Evolutionary conservation across 2,797 vertebrate species (phyloP).

Genomic region (Manis javanica): DNA sequence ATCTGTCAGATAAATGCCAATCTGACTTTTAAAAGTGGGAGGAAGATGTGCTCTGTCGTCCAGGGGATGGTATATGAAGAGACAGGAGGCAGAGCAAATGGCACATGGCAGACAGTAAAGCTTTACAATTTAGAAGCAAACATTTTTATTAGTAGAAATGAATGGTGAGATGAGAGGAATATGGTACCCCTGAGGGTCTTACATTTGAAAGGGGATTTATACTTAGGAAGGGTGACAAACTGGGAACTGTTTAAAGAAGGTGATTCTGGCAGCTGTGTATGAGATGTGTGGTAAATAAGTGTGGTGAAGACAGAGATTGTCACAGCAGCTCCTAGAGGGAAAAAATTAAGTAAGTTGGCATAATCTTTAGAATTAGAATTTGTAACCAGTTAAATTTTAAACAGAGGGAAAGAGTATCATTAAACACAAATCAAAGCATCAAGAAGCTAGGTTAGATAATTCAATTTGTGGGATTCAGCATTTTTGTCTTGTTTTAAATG

Average conservation of each 20-base stretch:
- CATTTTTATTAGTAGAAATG: not conserved
- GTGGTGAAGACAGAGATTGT: not conserved
- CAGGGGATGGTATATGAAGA: not conserved
- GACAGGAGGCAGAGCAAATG: not conserved
- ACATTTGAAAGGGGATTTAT: not conserved
- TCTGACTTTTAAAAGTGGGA: not conserved
- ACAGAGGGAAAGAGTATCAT: not conserved
- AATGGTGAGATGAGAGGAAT: not conserved
- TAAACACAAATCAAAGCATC: constrained; percentile 2
- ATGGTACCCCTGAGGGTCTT: not conserved
- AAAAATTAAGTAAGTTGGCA: not conserved
- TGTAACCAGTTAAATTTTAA: constrained; percentile 43
- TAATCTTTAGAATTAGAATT: constrained; percentile 6
- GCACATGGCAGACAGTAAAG: not conserved
- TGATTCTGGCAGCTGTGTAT: not conserved
- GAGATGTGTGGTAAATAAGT: not conserved
- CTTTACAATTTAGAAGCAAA: not conserved
- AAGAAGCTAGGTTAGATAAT: constrained; percentile 42
- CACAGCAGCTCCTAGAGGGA: not conserved
- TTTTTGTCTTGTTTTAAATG: constrained; percentile 57
- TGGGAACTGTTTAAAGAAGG: not conserved
- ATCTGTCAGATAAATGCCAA: not conserved
- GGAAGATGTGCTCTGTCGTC: too few species aligned
- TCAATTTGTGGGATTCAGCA: not conserved
- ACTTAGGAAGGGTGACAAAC: not conserved